phyloP scores from a whole-genome alignment of 2,113 vertebrate genomes.

The Chiloscyllium plagiosum region DNA sequence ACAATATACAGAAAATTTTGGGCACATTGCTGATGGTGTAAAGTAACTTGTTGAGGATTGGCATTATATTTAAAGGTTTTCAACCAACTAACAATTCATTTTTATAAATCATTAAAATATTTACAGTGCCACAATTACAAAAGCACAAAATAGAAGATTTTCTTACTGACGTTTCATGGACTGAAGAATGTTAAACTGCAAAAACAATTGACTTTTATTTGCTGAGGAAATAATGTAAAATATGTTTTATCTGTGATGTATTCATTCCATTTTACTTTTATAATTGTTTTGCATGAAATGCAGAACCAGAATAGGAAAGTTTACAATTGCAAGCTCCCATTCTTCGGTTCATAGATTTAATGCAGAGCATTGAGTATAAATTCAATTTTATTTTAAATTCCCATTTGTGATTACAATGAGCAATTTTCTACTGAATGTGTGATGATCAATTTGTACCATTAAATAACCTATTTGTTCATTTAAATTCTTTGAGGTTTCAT shows the following conservation, averaged over 20 bases:
- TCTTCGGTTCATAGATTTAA: neutral
- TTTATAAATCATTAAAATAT: neutral
- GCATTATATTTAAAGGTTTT: neutral
- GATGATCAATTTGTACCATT: neutral
- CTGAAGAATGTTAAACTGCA: neutral
- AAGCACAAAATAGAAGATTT: neutral
- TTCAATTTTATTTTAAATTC: neutral
- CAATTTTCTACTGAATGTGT: neutral
- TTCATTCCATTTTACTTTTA: neutral
- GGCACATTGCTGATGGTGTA: neutral
- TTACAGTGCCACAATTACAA: neutral
- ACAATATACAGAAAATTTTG: neutral
- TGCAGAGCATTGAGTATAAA: neutral
- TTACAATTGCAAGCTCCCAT: neutral
- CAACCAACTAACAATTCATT: neutral
- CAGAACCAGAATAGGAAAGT: neutral
- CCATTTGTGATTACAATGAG: neutral
- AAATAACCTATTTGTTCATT: neutral
- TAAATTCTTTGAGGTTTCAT: neutral
- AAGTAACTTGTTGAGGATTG: neutral
- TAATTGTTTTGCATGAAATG: neutral
- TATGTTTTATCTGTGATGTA: neutral
- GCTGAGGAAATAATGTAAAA: neutral
- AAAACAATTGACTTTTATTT: neutral
- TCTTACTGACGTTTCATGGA: neutral